A percentile compares a stretch with the other conserved stretches of the same genome.
Conservation (phyloP, 1,140 invertebrate genomes). For the Pseudomyrmex concolor region DNA sequence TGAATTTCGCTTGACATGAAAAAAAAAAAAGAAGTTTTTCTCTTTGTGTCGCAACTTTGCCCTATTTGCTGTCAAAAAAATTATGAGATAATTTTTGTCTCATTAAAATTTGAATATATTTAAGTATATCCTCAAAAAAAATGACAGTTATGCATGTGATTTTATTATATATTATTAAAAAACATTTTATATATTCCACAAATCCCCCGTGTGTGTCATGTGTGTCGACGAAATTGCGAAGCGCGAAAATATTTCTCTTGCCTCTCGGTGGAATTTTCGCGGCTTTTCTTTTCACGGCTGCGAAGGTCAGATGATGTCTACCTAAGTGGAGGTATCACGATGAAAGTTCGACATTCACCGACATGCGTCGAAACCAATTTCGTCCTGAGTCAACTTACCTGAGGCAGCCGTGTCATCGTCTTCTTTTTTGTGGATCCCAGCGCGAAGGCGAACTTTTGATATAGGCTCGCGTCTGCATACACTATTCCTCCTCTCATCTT, state of each 20-base stretch:
- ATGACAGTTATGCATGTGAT: background rate
- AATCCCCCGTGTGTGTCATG: background rate
- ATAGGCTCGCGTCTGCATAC: slow-evolving; percentile 55
- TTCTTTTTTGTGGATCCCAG: slow-evolving; percentile 48
- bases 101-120: background rate
- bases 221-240: slow-evolving; percentile 4
- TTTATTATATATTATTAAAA: background rate
- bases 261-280: slow-evolving; percentile 23
- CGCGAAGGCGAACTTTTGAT: slow-evolving; percentile 54
- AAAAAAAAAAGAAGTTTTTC: background rate
- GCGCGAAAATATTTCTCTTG: slow-evolving; percentile 2
- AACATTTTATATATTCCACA: background rate
- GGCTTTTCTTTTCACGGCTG: slow-evolving; percentile 26
- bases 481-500: slow-evolving; percentile 38
- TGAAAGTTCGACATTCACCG: slow-evolving; percentile 55
- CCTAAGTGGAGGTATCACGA: slow-evolving; percentile 54
- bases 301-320: slow-evolving; percentile 37
- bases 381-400: slow-evolving; percentile 53
- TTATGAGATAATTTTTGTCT: slow-evolving; percentile 5
- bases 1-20: background rate
- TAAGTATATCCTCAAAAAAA: background rate
- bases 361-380: slow-evolving; percentile 68
- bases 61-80: background rate
- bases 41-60: background rate
- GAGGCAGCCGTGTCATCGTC: slow-evolving; percentile 49